Conservation (phyloP, 2,888 invertebrate genomes). For the Dolomedes plantarius region DNA sequence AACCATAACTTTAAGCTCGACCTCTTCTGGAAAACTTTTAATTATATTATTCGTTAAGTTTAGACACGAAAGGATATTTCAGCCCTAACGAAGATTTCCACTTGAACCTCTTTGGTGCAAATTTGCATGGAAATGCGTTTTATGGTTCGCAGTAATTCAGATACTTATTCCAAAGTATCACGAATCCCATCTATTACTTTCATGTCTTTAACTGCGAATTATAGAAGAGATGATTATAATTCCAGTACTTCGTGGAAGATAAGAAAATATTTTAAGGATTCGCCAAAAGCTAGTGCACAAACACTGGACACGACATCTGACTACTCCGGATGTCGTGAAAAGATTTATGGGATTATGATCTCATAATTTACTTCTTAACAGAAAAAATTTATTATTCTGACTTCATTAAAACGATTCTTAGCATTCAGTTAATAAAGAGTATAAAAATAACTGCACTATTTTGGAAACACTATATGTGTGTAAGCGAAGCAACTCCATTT, state of each 20-base stretch:
- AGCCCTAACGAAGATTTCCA: neutral
- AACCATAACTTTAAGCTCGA: constrained; percentile 1
- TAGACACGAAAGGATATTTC: constrained; percentile 22
- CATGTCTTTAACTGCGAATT: neutral
- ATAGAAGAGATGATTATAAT: neutral
- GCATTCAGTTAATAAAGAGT: neutral
- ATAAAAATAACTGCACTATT: neutral
- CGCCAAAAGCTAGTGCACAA: neutral
- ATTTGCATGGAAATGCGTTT: constrained; percentile 23
- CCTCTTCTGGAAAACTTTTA: constrained; percentile 43
- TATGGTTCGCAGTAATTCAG: neutral
- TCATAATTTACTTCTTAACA: neutral
- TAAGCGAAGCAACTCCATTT: no score
- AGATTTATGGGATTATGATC: neutral
- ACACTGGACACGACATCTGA: neutral
- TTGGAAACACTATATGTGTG: no score
- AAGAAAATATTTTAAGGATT: no score
- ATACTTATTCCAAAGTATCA: neutral
- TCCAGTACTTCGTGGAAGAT: neutral
- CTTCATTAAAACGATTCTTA: neutral
- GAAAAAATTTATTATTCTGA: neutral
- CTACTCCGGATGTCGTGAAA: neutral
- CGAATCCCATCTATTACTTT: neutral
- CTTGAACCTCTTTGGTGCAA: neutral
- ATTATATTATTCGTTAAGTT: constrained; percentile 42